These are phyloP conservation scores for Eupeodes luniger DNA, from an alignment of 2,888 invertebrate genomes.

Conservation along the genomic window DNA sequence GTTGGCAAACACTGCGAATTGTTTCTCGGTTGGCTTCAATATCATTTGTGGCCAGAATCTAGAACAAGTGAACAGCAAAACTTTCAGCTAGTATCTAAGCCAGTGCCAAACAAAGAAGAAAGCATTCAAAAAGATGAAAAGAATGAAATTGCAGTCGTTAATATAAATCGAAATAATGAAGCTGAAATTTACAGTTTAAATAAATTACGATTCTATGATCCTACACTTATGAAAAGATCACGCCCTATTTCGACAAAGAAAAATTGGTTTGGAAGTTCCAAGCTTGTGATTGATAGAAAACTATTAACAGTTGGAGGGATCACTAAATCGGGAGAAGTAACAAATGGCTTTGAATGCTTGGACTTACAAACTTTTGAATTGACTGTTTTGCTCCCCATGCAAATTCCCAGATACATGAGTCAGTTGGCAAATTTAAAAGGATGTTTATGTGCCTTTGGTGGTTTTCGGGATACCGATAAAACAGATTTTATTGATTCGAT, in stretches of 20 bases:
- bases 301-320: not conserved
- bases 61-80: not conserved
- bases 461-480: too few species aligned
- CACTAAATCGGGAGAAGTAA: accelerated
- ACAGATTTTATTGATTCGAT: too few species aligned
- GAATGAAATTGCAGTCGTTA: not conserved
- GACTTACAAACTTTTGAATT: not conserved
- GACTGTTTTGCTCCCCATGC: not conserved
- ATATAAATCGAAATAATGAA: too few species aligned
- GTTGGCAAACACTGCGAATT: not conserved
- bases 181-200: too few species aligned
- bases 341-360: not conserved
- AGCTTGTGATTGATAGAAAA: not conserved
- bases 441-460: too few species aligned
- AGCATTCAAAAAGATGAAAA: not conserved
- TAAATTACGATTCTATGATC: too few species aligned
- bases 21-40: not conserved
- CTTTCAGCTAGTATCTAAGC: not conserved
- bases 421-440: too few species aligned
- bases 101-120: too few species aligned
- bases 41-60: not conserved
- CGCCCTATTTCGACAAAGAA: too few species aligned
- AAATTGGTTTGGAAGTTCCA: not conserved
- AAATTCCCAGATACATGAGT: too few species aligned
- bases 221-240: not conserved